phyloP scores from a whole-genome alignment of 2,113 vertebrate genomes.

The Sphaerodactylus townsendi region DNA sequence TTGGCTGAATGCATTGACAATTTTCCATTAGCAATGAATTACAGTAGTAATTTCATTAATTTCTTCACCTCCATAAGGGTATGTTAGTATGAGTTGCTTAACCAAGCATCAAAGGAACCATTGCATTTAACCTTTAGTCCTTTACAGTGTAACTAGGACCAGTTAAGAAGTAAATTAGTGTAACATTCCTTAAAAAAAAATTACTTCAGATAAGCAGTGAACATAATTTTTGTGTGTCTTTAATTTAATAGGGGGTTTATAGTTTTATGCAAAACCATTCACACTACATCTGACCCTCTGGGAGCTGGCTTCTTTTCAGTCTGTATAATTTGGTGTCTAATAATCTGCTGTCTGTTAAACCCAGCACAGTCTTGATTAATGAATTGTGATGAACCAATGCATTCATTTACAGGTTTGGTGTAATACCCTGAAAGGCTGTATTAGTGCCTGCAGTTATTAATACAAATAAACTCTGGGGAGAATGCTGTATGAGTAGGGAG shows the following conservation, averaged over 20 bases:
- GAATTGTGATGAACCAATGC: conserved; percentile 79
- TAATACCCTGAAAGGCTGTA: conserved; percentile 76
- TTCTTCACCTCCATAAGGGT: conserved; percentile 75
- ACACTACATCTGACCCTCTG: conserved; percentile 77
- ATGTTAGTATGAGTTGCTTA: conserved; percentile 77
- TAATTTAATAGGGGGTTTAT: conserved; percentile 82
- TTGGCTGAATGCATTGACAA: conserved; percentile 62
- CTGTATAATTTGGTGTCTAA: conserved; percentile 79
- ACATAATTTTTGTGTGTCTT: conserved; percentile 78
- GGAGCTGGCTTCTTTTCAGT: conserved; percentile 63
- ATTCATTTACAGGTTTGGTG: conserved; percentile 79
- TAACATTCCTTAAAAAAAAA: conserved; percentile 64
- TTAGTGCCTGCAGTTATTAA: conserved; percentile 71
- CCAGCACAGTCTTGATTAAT: conserved; percentile 79
- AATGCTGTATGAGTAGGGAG: conserved; percentile 53
- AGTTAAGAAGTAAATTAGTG: conserved; percentile 75
- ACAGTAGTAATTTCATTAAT: conserved; percentile 79
- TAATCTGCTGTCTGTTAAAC: conserved; percentile 81
- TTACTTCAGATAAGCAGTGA: conserved; percentile 73
- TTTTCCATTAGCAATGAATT: conserved; percentile 80
- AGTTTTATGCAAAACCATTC: conserved; percentile 81
- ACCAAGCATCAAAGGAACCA: conserved; percentile 74
- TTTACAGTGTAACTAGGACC: conserved; percentile 64
- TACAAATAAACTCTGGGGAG: conserved; percentile 65
- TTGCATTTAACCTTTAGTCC: conserved; percentile 75